These are phyloP conservation scores for Erpetoichthys calabaricus DNA, from an alignment of 2,797 vertebrate species.

Conservation along the genomic window DNA sequence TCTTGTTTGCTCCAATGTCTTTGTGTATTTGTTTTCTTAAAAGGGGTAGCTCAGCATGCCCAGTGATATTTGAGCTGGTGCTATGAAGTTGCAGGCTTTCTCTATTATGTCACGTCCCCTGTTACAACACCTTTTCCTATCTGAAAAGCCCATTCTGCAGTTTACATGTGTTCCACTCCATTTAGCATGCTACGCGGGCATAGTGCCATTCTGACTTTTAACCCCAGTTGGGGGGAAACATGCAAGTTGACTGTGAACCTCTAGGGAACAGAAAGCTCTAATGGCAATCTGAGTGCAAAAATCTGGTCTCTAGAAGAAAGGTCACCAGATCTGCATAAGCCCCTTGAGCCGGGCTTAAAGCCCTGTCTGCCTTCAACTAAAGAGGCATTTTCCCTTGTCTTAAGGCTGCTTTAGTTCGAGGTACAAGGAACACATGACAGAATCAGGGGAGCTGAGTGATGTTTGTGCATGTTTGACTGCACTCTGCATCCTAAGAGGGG, in stretches of 20 bases:
- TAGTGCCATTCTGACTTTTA: constrained; percentile 66
- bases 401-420: constrained; percentile 55
- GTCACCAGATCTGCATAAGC: constrained; percentile 89
- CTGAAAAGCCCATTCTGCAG: constrained; percentile 24
- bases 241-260: constrained; percentile 50
- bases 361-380: constrained; percentile 58
- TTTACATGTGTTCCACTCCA: constrained; percentile 54
- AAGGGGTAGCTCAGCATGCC: neutral
- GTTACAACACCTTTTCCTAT: constrained; percentile 15
- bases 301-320: constrained; percentile 86
- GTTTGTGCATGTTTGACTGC: constrained; percentile 51
- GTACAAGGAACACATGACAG: constrained; percentile 44
- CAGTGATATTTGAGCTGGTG: constrained; percentile 6
- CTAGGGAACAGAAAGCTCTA: constrained; percentile 60
- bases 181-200: constrained; percentile 65
- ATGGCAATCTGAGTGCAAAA: constrained; percentile 92
- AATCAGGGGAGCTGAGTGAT: constrained; percentile 41
- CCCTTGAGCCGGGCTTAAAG: constrained; percentile 78
- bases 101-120: constrained; percentile 2
- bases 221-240: constrained; percentile 50
- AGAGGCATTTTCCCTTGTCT: constrained; percentile 43
- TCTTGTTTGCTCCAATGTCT: constrained; percentile 4
- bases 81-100: neutral
- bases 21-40: constrained; percentile 4
- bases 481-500: constrained; percentile 67